Conservation (phyloP, 1,140 invertebrate genomes). For the Dinoponera quadriceps region DNA sequence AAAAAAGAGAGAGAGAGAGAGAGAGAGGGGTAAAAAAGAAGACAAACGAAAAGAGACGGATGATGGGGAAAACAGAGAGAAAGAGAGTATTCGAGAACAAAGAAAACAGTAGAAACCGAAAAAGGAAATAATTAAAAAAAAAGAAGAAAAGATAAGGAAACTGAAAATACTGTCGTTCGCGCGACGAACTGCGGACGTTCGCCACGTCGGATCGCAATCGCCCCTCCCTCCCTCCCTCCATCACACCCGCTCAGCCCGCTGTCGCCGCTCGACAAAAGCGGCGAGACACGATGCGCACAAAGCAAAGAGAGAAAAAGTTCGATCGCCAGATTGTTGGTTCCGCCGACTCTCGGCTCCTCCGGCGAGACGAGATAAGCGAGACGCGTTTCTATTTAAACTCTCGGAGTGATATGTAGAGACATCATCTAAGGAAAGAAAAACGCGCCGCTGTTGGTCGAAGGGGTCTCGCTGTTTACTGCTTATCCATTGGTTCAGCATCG, state of each 20-base stretch:
- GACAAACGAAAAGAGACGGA: slow-evolving; percentile 34
- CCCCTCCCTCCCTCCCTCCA: too few relatives aligned
- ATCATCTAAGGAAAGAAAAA: slow-evolving; percentile 55
- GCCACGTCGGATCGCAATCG: slow-evolving; percentile 5
- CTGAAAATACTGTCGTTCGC: slow-evolving; percentile 64
- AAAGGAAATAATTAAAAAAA: slow-evolving; percentile 45
- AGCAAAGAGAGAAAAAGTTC: slow-evolving; percentile 60
- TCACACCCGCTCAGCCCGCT: too few relatives aligned
- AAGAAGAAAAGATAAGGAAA: slow-evolving; percentile 6
- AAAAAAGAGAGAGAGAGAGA: slow-evolving; percentile 6
- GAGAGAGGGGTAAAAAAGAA: too few relatives aligned
- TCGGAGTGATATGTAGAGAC: slow-evolving; percentile 76
- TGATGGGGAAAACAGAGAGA: slow-evolving; percentile 36
- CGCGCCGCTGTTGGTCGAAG: slow-evolving; percentile 75
- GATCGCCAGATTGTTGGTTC: slow-evolving; percentile 25
- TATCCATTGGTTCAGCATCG: slow-evolving; percentile 34
- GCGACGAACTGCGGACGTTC: slow-evolving; percentile 21
- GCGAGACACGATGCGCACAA: slow-evolving; percentile 34
- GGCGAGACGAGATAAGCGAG: slow-evolving; percentile 51
- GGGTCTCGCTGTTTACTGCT: slow-evolving; percentile 44
- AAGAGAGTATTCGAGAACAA: slow-evolving; percentile 27
- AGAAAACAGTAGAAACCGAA: not conserved
- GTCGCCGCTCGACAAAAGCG: not conserved
- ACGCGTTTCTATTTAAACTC: slow-evolving; percentile 62
- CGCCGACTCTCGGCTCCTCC: not conserved